Conservation (phyloP, 2,113 vertebrate genomes). For the Grantiella picta region DNA sequence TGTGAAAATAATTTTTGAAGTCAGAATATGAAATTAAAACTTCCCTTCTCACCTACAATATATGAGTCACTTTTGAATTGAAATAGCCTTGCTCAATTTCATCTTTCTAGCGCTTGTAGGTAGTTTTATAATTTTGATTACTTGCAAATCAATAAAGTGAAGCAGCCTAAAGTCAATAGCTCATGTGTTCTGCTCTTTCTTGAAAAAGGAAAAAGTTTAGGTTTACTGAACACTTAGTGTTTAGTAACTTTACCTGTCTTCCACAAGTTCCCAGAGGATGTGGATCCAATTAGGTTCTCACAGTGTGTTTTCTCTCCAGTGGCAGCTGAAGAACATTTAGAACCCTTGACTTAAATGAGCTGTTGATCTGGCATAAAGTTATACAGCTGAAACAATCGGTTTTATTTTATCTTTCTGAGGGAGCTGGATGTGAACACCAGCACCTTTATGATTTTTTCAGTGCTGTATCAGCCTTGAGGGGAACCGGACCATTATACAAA, state of each 20-base stretch:
- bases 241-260: neutral
- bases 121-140: neutral
- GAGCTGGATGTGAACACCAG: neutral
- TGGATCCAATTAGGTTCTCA: neutral
- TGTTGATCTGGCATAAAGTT: neutral
- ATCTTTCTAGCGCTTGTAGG: neutral
- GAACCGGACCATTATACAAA: neutral
- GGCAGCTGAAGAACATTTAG: neutral
- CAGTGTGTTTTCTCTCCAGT: neutral
- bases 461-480: neutral
- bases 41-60: neutral
- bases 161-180: neutral
- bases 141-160: neutral
- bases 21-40: neutral
- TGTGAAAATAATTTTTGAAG: neutral
- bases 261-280: neutral
- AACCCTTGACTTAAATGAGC: neutral
- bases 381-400: neutral
- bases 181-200: neutral
- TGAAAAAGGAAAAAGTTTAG: neutral
- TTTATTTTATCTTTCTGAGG: neutral
- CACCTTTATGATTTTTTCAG: neutral
- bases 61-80: neutral
- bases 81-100: neutral
- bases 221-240: neutral